Conservation (phyloP, 2,797 vertebrate species). For the Alectoris magna region DNA sequence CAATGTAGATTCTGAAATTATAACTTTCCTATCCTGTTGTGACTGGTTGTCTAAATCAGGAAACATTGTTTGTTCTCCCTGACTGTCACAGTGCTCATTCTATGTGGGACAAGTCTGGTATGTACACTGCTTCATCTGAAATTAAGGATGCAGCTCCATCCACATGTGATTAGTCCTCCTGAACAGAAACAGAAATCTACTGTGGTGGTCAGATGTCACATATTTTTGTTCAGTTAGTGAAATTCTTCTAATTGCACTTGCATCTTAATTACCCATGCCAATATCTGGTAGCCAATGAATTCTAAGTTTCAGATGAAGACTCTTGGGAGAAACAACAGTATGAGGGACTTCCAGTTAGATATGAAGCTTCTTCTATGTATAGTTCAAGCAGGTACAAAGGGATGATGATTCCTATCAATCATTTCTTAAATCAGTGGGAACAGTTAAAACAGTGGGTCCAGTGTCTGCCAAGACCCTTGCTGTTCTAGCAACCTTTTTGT, state of each 20-base stretch:
- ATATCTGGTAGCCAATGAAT: neutral
- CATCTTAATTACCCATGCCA: neutral
- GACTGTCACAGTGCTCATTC: neutral
- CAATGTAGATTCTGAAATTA: slow-evolving; percentile 20
- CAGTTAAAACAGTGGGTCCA: neutral
- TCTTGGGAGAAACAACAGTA: neutral
- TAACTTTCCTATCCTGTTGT: neutral
- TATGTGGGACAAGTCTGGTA: neutral
- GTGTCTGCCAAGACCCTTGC: neutral
- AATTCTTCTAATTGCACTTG: neutral
- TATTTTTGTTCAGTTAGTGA: neutral
- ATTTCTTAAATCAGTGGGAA: neutral
- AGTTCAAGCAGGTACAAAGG: neutral
- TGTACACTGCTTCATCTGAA: neutral
- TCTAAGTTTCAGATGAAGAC: neutral
- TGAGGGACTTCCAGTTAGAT: neutral
- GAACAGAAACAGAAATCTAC: neutral
- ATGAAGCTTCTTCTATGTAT: neutral
- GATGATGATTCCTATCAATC: neutral
- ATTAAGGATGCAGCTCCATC: neutral
- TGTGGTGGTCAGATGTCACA: neutral
- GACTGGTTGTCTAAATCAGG: neutral
- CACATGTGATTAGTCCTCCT: neutral
- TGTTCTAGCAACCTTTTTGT: neutral
- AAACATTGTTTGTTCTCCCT: neutral